Evolutionary conservation across 2,113 vertebrate species (phyloP).

Genomic region (Leptobrachium ailaonicum): DNA sequence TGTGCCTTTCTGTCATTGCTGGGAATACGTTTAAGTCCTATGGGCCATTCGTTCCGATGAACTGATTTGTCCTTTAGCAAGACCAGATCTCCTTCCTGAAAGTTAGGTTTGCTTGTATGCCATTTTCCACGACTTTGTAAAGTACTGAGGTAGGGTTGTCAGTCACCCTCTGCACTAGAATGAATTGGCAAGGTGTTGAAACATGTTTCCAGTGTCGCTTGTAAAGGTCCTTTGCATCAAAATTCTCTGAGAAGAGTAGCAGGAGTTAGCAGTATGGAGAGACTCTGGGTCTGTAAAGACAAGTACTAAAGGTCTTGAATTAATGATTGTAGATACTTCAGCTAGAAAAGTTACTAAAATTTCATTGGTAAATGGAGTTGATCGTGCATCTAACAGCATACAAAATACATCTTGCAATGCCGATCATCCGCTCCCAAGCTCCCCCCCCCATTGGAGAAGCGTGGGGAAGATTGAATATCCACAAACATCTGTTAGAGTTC

Average conservation of each 20-base stretch:
- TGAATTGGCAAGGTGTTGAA: too few relatives aligned
- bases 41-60: too few relatives aligned
- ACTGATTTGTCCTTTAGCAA: too few relatives aligned
- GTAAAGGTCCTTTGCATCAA: too few relatives aligned
- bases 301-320: background rate
- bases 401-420: background rate
- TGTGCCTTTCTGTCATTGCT: too few relatives aligned
- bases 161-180: too few relatives aligned
- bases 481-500: background rate
- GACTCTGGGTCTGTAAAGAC: background rate
- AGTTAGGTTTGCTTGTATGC: too few relatives aligned
- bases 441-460: background rate
- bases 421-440: background rate
- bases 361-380: background rate
- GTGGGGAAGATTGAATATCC: background rate
- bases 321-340: background rate
- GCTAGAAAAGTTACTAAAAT: constrained; percentile 1
- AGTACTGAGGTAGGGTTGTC: too few relatives aligned
- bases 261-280: background rate
- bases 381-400: background rate
- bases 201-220: too few relatives aligned
- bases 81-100: too few relatives aligned
- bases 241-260: background rate
- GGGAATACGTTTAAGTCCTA: too few relatives aligned
- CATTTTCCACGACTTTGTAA: too few relatives aligned